Base-by-base conservation (phyloP, 2,888 invertebrate genomes). In the Pheosia tremula region DNA sequence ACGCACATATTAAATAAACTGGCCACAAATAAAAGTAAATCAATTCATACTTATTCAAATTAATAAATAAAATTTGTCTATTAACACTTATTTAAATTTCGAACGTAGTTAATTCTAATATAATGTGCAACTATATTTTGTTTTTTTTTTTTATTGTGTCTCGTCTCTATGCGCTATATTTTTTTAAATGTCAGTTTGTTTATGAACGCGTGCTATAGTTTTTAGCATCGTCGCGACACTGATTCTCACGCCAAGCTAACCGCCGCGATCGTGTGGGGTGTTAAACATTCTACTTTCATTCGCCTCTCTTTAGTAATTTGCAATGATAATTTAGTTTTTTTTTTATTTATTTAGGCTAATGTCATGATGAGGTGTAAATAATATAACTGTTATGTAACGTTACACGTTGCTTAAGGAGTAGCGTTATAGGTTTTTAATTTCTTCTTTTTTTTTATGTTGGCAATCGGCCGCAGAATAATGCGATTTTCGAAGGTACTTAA, bases 211-310 rank as follows among this genome's bases (percentile, higher is more conserved):
- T 89, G 90, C 83, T 84, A 67, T 73, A 77, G 80, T 80, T 81
- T 83, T 85, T 85, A 86, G 80, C 79, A 79, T 58, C 80, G 62
- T 60, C 86, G 79, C 88, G 85, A 74, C 75, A 91, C 90, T 90
- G 88, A 72, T 73, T 75, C 80, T 78, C 72, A 69, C 81, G 79
- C 78, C 78, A 77, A 80, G 75, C 67, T 74, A 77, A 80, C 67
- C 67, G 69, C 66, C 75, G 72, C 68, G 61, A 66, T 63, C 68
- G 80, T 78, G 82, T 80, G 89, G 79, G 83, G 86, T 82, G 65
- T 63, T 63, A 66, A 86, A 86, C 87, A 83, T 86, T 86, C 77
- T 76, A 82, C 85, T 85, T 85, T 84, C 84, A 73, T 80, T 77
- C 60, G 57, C 61, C 60, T 56, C 59, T 63, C 43, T 50, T 39